Conservation (phyloP, 2,113 vertebrate genomes). For the Solenodon paradoxus region DNA sequence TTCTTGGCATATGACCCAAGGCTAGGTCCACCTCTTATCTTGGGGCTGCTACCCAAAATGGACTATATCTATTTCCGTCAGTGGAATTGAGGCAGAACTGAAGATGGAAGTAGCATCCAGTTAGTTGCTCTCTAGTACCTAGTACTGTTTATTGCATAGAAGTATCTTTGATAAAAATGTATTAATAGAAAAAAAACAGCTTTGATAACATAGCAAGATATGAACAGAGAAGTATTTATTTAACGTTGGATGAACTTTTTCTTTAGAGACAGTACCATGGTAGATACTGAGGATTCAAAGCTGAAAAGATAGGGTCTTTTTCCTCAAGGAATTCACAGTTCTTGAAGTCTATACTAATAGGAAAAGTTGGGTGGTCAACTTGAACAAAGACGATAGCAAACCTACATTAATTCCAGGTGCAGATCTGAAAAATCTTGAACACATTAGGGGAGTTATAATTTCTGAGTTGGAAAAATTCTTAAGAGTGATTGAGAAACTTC, state of each 20-base stretch:
- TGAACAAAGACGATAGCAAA: neutral
- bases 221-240: neutral
- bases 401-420: neutral
- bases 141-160: neutral
- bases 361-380: neutral
- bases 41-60: neutral
- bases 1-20: neutral
- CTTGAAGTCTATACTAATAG: neutral
- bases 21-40: neutral
- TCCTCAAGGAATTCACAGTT: neutral
- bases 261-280: neutral
- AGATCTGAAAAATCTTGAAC: neutral
- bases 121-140: fast-evolving
- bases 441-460: neutral
- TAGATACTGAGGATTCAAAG: neutral
- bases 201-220: neutral
- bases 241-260: neutral
- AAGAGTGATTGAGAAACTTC: neutral
- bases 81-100: neutral
- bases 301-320: neutral
- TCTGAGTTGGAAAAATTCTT: neutral
- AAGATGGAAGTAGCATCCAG: neutral
- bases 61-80: fast-evolving
- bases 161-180: neutral
- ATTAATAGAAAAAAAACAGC: neutral